These are phyloP conservation scores for Xenopus petersii DNA, from an alignment of 2,797 vertebrate genomes.

Conservation along the genomic window DNA sequence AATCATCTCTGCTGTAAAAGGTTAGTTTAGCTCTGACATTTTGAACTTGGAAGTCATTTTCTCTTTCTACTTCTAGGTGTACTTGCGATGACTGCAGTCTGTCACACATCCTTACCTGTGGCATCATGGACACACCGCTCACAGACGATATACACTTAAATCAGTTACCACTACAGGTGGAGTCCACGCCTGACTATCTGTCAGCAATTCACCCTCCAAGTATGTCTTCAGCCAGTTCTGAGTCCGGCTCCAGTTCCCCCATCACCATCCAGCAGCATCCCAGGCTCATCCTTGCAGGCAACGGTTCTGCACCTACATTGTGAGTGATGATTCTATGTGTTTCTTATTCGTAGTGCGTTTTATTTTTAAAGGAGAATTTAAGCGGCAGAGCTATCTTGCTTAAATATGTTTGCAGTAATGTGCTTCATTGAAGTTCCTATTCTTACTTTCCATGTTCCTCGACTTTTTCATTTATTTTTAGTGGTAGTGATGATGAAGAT, in stretches of 20 bases:
- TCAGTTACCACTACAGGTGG: constrained; percentile 84
- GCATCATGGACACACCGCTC: constrained; percentile 92
- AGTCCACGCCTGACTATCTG: constrained; percentile 80
- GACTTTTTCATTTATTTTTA: constrained; percentile 33
- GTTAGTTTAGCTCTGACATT: too few relatives aligned
- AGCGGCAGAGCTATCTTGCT: too few relatives aligned
- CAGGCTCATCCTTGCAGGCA: constrained; percentile 80
- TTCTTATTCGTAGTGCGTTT: too few relatives aligned
- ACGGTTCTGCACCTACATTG: constrained; percentile 79
- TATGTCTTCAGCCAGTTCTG: constrained; percentile 90
- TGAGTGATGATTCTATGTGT: constrained; percentile 64
- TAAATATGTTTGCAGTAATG: too few relatives aligned
- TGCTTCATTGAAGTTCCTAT: too few relatives aligned
- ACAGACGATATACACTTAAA: constrained; percentile 85
- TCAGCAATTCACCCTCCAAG: constrained; percentile 88
- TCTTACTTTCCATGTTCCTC: too few relatives aligned
- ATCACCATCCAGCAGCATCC: constrained; percentile 87
- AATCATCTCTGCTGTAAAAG: too few relatives aligned
- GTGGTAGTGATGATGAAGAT: constrained; percentile 84
- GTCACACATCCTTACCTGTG: constrained; percentile 96
- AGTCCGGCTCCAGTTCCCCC: constrained; percentile 90
- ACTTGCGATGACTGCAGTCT: constrained; percentile 98
- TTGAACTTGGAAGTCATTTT: too few relatives aligned
- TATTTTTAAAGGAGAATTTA: too few relatives aligned
- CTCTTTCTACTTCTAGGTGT: constrained; percentile 70